phyloP scores from a whole-genome alignment of 2,888 invertebrate species.

The Caenorhabditis wallacei region DNA sequence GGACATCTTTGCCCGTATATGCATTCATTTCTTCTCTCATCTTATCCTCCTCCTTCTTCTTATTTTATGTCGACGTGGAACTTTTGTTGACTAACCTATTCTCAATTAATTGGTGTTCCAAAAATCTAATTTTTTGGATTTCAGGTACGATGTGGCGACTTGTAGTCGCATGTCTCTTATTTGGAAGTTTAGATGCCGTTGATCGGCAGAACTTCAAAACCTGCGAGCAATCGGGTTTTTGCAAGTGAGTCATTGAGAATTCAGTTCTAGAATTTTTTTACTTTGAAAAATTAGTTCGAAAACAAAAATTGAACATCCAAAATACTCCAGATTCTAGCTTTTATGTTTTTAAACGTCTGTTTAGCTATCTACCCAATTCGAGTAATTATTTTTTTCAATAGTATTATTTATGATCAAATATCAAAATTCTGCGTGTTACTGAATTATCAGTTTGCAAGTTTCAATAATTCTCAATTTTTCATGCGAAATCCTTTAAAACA shows the following conservation, averaged over 20 bases:
- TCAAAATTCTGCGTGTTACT: too few species aligned
- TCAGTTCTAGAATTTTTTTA: too few species aligned
- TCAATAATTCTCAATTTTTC: background rate
- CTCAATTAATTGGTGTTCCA: background rate
- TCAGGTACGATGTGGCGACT: slow-evolving; percentile 44
- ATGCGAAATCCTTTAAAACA: too few species aligned
- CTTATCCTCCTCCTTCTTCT: background rate
- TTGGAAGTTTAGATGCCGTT: slow-evolving; percentile 57
- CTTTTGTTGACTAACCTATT: background rate
- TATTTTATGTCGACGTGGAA: background rate
- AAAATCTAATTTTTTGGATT: background rate
- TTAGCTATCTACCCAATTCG: too few species aligned
- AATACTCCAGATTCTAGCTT: too few species aligned
- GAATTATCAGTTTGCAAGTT: too few species aligned
- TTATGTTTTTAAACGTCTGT: too few species aligned
- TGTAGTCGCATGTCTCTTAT: slow-evolving; percentile 28
- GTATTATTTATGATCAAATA: too few species aligned
- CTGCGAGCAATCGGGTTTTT: slow-evolving; percentile 73
- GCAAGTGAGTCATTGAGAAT: slow-evolving; percentile 71
- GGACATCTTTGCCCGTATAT: slow-evolving; percentile 37
- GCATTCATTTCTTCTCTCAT: background rate
- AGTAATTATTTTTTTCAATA: too few species aligned
- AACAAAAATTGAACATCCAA: too few species aligned
- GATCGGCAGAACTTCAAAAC: slow-evolving; percentile 75
- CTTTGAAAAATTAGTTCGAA: too few species aligned